Percentiles rank a stretch among this genome's conserved stretches.
Evolutionary conservation across 1,140 invertebrate species (phyloP).

Genomic region (Drosophila serrata): DNA sequence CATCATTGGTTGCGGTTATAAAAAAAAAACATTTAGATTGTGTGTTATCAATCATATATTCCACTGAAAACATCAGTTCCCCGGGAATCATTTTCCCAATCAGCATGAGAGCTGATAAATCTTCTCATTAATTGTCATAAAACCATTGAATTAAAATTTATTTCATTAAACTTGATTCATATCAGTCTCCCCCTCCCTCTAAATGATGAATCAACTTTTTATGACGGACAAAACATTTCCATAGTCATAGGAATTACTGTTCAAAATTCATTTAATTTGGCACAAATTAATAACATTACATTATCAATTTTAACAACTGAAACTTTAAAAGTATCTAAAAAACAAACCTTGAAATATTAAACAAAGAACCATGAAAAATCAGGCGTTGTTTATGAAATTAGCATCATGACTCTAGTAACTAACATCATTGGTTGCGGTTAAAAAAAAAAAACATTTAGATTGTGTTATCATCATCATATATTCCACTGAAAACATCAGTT

Average conservation of each 20-base stretch:
- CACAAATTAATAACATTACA: not conserved
- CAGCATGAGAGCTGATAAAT: slow-evolving; percentile 40
- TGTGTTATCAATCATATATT: slow-evolving; percentile 7
- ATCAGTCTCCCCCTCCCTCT: not conserved
- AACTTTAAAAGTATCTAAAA: not conserved
- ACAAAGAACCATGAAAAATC: not conserved
- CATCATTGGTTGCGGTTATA: not conserved
- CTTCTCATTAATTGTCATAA: slow-evolving; percentile 17
- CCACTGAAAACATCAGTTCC: slow-evolving; percentile 1
- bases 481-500: slow-evolving; percentile 4
- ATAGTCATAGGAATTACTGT: not conserved
- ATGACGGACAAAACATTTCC: not conserved
- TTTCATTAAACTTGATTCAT: slow-evolving; percentile 51
- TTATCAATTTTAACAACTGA: not conserved
- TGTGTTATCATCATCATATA: slow-evolving; percentile 4
- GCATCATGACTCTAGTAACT: not conserved
- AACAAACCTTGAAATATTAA: not conserved
- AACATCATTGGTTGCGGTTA: not conserved
- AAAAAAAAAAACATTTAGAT: not conserved
- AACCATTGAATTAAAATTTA: slow-evolving; percentile 66
- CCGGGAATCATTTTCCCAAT: slow-evolving; percentile 22
- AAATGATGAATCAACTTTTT: slow-evolving; percentile 36
- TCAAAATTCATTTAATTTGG: not conserved
- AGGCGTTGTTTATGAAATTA: slow-evolving; percentile 7
- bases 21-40: not conserved